Conservation (phyloP, 2,113 vertebrate genomes). For the Corynorhinus townsendii region DNA sequence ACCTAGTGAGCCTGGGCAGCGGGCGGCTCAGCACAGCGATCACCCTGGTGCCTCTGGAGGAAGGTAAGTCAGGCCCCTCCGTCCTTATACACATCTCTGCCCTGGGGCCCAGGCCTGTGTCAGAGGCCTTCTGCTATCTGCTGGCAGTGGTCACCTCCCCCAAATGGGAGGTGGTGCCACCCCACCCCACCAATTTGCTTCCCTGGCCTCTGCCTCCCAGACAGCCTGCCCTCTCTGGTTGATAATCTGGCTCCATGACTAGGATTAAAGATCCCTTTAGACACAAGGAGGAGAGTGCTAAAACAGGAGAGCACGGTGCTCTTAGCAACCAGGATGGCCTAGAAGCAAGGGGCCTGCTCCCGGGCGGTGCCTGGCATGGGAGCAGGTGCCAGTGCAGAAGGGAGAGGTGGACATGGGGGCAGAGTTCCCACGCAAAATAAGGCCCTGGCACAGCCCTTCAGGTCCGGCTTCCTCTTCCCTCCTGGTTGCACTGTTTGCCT, state of each 20-base stretch:
- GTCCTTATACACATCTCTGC: background rate
- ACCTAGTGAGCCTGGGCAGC: constrained; percentile 96
- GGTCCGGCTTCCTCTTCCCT: constrained; percentile 9
- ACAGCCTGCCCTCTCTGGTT: background rate
- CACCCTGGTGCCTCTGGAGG: constrained; percentile 92
- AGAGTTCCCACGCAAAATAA: background rate
- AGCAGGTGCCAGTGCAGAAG: background rate
- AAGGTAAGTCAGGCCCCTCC: constrained; percentile 83
- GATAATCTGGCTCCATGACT: background rate
- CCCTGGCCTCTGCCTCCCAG: background rate
- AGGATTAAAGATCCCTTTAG: constrained; percentile 27
- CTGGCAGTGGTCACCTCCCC: background rate
- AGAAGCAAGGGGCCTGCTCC: background rate
- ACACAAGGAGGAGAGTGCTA: background rate
- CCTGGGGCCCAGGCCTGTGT: background rate
- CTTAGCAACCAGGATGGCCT: background rate
- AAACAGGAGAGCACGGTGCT: background rate
- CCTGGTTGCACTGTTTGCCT: constrained; percentile 58
- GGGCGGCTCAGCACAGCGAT: constrained; percentile 95
- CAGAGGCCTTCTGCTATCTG: background rate
- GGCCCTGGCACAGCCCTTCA: background rate
- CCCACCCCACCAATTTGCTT: background rate
- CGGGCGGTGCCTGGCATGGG: background rate
- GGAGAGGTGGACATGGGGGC: background rate
- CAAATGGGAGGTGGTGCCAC: background rate